Percentiles rank a stretch among this genome's conserved stretches.
These are phyloP conservation scores for Orientallactaga bullata DNA, from an alignment of 2,113 vertebrate genomes.

Conservation along the genomic window DNA sequence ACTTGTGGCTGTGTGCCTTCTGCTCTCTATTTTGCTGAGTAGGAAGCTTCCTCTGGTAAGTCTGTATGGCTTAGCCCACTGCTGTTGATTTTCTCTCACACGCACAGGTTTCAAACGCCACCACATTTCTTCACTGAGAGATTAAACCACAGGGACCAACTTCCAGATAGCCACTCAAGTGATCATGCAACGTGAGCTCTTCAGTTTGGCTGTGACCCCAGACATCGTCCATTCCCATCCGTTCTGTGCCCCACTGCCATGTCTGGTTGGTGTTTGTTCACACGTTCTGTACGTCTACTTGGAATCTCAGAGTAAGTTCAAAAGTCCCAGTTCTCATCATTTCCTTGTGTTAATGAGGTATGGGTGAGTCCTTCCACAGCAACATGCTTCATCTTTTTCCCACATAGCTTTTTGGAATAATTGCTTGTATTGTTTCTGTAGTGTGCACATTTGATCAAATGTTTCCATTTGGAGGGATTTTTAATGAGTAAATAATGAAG, in stretches of 20 bases:
- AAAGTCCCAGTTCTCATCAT: not conserved
- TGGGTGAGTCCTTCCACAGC: not conserved
- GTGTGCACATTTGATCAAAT: not conserved
- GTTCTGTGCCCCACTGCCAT: not conserved
- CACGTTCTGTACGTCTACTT: not conserved
- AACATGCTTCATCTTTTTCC: not conserved
- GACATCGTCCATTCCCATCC: not conserved
- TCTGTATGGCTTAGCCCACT: not conserved
- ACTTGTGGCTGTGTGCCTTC: not conserved
- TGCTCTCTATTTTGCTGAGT: not conserved
- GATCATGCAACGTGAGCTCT: not conserved
- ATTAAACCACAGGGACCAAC: not conserved
- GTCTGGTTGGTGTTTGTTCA: not conserved
- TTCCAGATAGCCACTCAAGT: not conserved
- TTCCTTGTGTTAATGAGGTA: not conserved
- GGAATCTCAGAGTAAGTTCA: not conserved
- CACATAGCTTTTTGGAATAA: not conserved
- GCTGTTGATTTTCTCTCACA: not conserved
- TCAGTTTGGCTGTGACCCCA: no score
- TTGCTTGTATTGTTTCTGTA: not conserved
- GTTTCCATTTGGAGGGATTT: conserved; percentile 6
- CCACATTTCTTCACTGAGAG: not conserved
- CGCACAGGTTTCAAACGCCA: not conserved
- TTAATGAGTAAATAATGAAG: not conserved
- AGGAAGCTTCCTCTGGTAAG: not conserved